These are phyloP conservation scores for Lepisosteus oculatus DNA, from an alignment of 2,113 vertebrate genomes.

Conservation along the genomic window DNA sequence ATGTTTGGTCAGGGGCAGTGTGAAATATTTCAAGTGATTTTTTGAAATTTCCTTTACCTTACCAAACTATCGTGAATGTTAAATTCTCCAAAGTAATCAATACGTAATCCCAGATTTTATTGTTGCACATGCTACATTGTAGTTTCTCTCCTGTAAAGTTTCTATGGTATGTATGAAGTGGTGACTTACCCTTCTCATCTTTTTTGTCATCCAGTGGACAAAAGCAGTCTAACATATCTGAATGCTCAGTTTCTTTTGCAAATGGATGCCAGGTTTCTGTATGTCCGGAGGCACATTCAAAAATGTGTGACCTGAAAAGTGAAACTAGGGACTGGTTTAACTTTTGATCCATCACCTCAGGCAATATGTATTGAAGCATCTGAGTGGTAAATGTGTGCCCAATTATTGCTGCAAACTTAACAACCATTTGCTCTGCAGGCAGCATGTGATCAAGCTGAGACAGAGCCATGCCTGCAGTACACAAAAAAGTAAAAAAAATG, in stretches of 20 bases:
- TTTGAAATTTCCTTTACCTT: too few species aligned
- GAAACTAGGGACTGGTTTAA: slow-evolving; percentile 9
- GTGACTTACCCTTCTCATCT: not conserved
- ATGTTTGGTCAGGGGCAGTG: too few species aligned
- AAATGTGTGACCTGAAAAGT: slow-evolving; percentile 14
- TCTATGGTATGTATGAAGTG: too few species aligned
- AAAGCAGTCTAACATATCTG: slow-evolving; percentile 11
- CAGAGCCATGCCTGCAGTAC: slow-evolving; percentile 18
- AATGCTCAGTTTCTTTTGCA: not conserved
- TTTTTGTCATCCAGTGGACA: slow-evolving; percentile 1
- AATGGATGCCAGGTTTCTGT: not conserved
- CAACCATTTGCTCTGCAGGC: slow-evolving; percentile 22
- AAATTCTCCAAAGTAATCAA: too few species aligned
- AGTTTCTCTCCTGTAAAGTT: too few species aligned
- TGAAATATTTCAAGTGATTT: too few species aligned
- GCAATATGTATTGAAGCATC: slow-evolving; percentile 12
- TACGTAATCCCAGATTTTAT: too few species aligned
- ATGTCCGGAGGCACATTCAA: slow-evolving; percentile 10
- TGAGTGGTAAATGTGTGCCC: slow-evolving; percentile 17
- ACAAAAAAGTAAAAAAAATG: not conserved
- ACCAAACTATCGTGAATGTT: too few species aligned
- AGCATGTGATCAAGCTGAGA: slow-evolving; percentile 19
- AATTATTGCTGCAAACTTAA: slow-evolving; percentile 21
- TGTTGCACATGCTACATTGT: too few species aligned
- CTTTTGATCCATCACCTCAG: not conserved